Conservation (phyloP, 1,140 invertebrate genomes). For the Drosophila lini region DNA sequence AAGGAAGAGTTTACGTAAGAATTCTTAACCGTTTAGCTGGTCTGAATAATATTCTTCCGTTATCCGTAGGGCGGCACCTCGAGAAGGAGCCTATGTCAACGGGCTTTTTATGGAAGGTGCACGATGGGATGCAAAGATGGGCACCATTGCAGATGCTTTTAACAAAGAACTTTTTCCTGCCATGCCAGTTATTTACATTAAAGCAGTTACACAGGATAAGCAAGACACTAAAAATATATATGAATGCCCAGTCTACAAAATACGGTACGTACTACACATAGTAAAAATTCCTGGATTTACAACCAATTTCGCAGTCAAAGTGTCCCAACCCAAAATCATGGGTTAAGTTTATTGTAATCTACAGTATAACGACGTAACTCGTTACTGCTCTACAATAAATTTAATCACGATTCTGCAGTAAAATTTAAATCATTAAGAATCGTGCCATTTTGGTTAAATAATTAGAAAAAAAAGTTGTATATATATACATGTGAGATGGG, state of each 20-base stretch:
- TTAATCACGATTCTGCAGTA: no score
- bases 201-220: slow-evolving; percentile 94
- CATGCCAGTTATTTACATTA: slow-evolving; percentile 97
- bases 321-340: no score
- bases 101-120: slow-evolving; percentile 97
- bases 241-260: slow-evolving; percentile 98
- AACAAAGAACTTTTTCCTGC: slow-evolving; percentile 95
- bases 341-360: no score
- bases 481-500: no score
- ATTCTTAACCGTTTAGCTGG: not conserved
- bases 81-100: slow-evolving; percentile 96
- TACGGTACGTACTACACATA: slow-evolving; percentile 85
- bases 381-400: no score
- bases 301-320: no score
- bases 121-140: slow-evolving; percentile 92
- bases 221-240: slow-evolving; percentile 94
- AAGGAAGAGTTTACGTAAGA: slow-evolving; percentile 92
- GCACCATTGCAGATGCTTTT: slow-evolving; percentile 92
- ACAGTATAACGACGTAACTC: no score
- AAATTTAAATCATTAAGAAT: no score
- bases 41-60: not conserved
- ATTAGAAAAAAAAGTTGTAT: no score
- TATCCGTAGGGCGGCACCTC: slow-evolving; percentile 88
- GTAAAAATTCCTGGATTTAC: no score
- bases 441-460: no score